A percentile compares a stretch with the other conserved stretches of the same genome.
Conservation (phyloP, 2,797 vertebrate species). For the Hapalemur alaotrensis region DNA sequence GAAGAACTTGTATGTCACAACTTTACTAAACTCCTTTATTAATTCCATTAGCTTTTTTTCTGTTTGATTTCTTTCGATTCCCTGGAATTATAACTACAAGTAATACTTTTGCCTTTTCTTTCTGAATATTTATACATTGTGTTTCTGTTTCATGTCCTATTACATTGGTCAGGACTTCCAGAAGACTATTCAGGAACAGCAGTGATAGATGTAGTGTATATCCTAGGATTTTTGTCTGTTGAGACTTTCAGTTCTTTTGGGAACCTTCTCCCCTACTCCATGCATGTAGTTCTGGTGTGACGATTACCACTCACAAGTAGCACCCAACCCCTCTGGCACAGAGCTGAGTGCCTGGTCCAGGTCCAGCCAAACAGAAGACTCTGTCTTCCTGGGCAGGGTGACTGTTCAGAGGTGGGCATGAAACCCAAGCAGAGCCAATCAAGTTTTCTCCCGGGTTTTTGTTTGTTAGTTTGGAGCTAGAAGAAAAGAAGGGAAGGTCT, state of each 20-base stretch:
- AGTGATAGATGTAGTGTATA: neutral
- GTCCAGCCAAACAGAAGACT: neutral
- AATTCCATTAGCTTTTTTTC: neutral
- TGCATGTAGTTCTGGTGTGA: neutral
- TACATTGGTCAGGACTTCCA: neutral
- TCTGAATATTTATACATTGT: neutral
- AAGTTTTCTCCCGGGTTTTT: neutral
- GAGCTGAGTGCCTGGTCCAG: neutral
- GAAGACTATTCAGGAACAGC: neutral
- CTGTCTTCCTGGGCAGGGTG: neutral
- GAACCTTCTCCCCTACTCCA: neutral
- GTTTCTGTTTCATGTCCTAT: neutral
- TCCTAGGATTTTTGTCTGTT: neutral
- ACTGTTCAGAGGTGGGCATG: neutral
- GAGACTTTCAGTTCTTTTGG: neutral
- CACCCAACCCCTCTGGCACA: neutral
- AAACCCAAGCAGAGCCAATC: neutral
- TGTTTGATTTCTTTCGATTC: neutral
- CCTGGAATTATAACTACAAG: neutral
- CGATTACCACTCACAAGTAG: neutral
- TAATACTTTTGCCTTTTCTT: neutral
- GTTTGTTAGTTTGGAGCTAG: neutral
- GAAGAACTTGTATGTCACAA: neutral
- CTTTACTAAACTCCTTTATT: neutral
- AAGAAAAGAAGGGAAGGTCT: neutral